These are phyloP conservation scores for Trialeurodes vaporariorum DNA, from an alignment of 1,140 invertebrate genomes.

Conservation along the genomic window DNA sequence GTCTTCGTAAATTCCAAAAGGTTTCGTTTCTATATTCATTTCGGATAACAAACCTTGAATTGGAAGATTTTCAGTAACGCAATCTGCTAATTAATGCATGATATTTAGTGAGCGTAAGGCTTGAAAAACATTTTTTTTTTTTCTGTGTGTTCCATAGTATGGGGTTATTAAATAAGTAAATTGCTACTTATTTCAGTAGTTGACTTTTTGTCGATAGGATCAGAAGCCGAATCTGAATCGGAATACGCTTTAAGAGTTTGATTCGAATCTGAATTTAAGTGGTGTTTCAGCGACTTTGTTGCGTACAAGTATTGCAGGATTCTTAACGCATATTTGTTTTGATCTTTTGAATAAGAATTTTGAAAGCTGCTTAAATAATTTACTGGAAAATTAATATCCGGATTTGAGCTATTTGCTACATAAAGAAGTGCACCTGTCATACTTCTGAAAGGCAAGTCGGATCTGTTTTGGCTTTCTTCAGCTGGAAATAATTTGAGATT, in stretches of 20 bases:
- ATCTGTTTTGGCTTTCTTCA: no score
- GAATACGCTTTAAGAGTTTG: conserved; percentile 21
- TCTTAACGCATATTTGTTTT: conserved; percentile 4
- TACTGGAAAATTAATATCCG: conserved; percentile 7
- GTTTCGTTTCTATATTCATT: background rate
- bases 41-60: conserved; percentile 2
- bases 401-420: background rate
- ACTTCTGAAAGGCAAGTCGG: background rate
- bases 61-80: conserved; percentile 17
- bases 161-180: conserved; percentile 24
- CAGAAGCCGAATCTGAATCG: conserved; percentile 34
- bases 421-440: conserved; percentile 5
- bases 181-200: conserved; percentile 31
- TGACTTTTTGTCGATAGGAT: conserved; percentile 30
- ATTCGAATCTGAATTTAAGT: background rate
- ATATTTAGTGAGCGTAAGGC: conserved; percentile 26
- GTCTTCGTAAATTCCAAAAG: conserved; percentile 1
- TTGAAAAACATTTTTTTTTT: conserved; percentile 22
- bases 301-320: conserved; percentile 7
- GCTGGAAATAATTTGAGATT: conserved; percentile 1
- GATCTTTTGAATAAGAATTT: background rate
- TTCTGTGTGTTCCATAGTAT: conserved; percentile 26
- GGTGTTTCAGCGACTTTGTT: background rate
- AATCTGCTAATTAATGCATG: conserved; percentile 22
- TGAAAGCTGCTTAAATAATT: conserved; percentile 9